A percentile compares a stretch with the other conserved stretches of the same genome.
Conservation (phyloP, 2,113 vertebrate genomes). For the Condylura cristata region DNA sequence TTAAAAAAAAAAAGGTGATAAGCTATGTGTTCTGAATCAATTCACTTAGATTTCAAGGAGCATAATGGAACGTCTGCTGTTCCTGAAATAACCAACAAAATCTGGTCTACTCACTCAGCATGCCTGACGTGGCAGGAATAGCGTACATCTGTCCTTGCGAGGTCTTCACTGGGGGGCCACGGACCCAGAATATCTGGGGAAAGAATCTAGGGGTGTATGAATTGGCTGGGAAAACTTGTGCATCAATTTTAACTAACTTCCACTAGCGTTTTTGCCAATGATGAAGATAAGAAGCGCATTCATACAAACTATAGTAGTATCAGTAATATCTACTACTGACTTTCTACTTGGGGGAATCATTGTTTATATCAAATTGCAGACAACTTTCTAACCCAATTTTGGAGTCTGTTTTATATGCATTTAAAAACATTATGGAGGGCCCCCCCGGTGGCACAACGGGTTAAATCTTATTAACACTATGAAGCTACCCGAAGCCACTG, state of each 20-base stretch:
- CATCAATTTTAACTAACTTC: background rate
- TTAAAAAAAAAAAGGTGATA: slow-evolving; percentile 60
- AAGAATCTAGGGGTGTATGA: background rate
- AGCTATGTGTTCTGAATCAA: slow-evolving; percentile 54
- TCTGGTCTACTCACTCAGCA: background rate
- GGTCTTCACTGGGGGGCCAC: background rate
- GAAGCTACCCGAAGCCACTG: no score
- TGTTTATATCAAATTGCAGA: background rate
- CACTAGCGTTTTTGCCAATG: background rate
- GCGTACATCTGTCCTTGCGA: fast-evolving
- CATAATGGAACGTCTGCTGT: background rate
- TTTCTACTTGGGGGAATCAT: background rate
- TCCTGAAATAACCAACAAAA: slow-evolving; percentile 14
- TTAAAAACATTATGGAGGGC: background rate
- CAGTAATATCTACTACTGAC: background rate
- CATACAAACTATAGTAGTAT: background rate
- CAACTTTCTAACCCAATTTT: background rate
- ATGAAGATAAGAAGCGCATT: background rate
- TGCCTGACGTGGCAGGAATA: background rate
- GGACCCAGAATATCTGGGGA: background rate
- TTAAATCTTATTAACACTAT: no score
- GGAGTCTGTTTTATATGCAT: background rate
- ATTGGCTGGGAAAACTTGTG: background rate
- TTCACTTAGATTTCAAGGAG: slow-evolving; percentile 10
- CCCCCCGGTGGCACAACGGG: no score